phyloP scores from a whole-genome alignment of 2,113 vertebrate species.

The Lasiurus borealis region DNA sequence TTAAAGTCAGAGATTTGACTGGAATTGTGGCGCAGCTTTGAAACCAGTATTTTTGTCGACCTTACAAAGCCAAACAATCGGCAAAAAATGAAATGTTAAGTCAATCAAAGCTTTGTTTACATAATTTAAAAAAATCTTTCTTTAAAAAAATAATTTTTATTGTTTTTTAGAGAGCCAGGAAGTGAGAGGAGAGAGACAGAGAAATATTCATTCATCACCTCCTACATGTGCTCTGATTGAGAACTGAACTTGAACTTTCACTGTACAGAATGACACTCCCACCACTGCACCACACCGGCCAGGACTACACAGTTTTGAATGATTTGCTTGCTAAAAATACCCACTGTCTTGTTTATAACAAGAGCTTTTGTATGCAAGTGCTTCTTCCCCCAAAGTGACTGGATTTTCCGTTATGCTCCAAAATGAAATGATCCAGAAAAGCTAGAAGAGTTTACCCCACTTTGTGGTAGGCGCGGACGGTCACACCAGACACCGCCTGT shows the following conservation, averaged over 20 bases:
- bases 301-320: neutral
- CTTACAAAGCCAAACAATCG: neutral
- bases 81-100: neutral
- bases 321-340: neutral
- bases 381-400: neutral
- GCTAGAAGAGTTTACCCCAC: accelerated
- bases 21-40: neutral
- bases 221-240: neutral
- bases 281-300: neutral
- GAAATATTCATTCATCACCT: neutral
- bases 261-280: neutral
- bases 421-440: neutral
- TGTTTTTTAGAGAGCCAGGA: neutral
- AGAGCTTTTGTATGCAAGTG: neutral
- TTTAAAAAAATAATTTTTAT: too few relatives aligned
- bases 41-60: neutral
- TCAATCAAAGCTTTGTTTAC: neutral
- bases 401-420: neutral
- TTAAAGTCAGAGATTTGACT: neutral
- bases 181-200: neutral
- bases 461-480: too few relatives aligned
- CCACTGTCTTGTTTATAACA: neutral
- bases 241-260: too few relatives aligned
- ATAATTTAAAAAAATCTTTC: neutral
- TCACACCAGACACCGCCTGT: accelerated